phyloP scores from a whole-genome alignment of 1,140 invertebrate genomes.

The Papilio polytes region DNA sequence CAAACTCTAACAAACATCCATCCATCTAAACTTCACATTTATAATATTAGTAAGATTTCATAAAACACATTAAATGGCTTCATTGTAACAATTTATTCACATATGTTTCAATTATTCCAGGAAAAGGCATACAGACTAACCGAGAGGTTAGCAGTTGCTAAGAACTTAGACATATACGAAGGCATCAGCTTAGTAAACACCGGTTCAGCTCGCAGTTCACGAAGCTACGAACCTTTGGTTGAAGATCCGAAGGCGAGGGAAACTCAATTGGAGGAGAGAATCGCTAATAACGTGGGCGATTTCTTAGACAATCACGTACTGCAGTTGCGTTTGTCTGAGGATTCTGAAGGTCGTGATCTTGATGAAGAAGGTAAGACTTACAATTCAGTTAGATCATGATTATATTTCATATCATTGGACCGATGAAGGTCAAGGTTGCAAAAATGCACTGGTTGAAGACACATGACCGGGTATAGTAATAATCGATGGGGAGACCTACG shows the following conservation, averaged over 20 bases:
- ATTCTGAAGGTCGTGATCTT: constrained; percentile 62
- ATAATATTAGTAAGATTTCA: neutral
- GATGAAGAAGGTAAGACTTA: constrained; percentile 75
- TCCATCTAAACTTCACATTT: too few relatives aligned
- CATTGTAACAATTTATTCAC: constrained; percentile 1
- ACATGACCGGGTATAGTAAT: too few relatives aligned
- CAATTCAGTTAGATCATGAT: neutral
- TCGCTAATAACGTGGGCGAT: constrained; percentile 74
- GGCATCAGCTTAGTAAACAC: constrained; percentile 74
- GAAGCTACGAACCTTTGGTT: constrained; percentile 74
- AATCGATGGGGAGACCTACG: too few relatives aligned
- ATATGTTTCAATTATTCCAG: constrained; percentile 56
- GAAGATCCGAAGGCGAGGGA: constrained; percentile 76
- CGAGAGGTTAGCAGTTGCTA: constrained; percentile 65
- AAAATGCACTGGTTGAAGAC: too few relatives aligned
- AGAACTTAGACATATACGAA: constrained; percentile 70
- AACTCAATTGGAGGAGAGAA: constrained; percentile 73
- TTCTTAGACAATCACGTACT: constrained; percentile 77
- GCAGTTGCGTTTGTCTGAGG: constrained; percentile 71
- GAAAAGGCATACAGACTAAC: constrained; percentile 78
- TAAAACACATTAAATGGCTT: neutral
- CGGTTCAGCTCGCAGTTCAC: constrained; percentile 70
- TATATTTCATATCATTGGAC: too few relatives aligned
- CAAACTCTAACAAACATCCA: too few relatives aligned
- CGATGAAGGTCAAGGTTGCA: too few relatives aligned